Percentiles rank a stretch among this genome's conserved stretches.
phyloP scores from a whole-genome alignment of 2,113 vertebrate genomes.

The Gadus macrocephalus region DNA sequence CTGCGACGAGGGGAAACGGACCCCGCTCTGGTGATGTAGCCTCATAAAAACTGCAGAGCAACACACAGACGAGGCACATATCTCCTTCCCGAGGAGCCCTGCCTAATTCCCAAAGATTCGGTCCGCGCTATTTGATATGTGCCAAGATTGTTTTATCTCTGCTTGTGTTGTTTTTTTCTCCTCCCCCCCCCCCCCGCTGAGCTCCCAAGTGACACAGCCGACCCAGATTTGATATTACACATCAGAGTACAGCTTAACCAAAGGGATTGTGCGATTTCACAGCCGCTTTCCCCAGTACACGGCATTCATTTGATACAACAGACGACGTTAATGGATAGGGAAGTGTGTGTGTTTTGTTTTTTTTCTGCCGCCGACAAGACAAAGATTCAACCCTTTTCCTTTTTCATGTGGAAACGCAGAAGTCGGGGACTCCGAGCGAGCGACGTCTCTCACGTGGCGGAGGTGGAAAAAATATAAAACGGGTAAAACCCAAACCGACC shows the following conservation, averaged over 20 bases:
- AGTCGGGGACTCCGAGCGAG: too few relatives aligned
- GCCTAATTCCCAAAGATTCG: conserved; percentile 37
- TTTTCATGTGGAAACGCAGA: background rate
- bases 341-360: background rate
- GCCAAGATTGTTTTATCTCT: conserved; percentile 38
- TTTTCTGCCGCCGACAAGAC: background rate
- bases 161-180: conserved; percentile 12
- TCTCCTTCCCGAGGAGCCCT: background rate
- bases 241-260: conserved; percentile 22
- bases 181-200: conserved; percentile 3
- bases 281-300: conserved; percentile 6
- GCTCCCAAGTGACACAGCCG: conserved; percentile 29
- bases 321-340: conserved; percentile 7
- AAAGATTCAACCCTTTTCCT: background rate
- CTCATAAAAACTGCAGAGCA: background rate
- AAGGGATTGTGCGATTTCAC: conserved; percentile 18
- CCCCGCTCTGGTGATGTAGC: background rate
- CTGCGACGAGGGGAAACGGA: conserved; percentile 17
- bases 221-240: conserved; percentile 38
- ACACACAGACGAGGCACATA: background rate
- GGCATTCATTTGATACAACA: conserved; percentile 16
- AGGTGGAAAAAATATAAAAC: too few relatives aligned
- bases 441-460: too few relatives aligned
- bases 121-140: conserved; percentile 33
- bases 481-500: conserved; percentile 64